Evolutionary conservation across 2,797 vertebrate species (phyloP).

Genomic region (Takifugu ocellatus): DNA sequence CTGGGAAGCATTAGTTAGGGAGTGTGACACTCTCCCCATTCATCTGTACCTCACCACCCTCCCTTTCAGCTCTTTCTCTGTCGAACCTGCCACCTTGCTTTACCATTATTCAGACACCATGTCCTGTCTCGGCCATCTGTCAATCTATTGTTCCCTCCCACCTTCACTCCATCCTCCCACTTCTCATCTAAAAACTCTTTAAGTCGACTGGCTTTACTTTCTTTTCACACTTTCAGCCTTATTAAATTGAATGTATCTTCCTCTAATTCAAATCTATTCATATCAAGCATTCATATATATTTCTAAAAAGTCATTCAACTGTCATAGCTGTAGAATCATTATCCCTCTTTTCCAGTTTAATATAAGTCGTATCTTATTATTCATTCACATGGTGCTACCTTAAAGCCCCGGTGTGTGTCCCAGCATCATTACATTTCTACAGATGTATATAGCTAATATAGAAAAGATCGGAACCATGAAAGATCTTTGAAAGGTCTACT

Average conservation of each 20-base stretch:
- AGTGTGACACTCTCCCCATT: conserved; percentile 51
- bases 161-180: conserved; percentile 10
- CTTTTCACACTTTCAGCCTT: background rate
- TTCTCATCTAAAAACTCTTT: conserved; percentile 24
- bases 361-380: no score
- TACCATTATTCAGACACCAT: conserved; percentile 43
- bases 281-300: background rate
- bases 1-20: conserved; percentile 66
- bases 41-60: conserved; percentile 52
- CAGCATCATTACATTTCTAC: no score
- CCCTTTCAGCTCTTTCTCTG: conserved; percentile 39
- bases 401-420: no score
- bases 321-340: no score
- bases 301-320: no score
- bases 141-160: conserved; percentile 46
- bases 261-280: background rate
- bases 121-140: conserved; percentile 37
- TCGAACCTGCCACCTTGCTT: conserved; percentile 51
- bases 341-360: no score
- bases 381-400: no score
- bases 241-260: background rate
- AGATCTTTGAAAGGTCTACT: no score
- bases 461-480: no score
- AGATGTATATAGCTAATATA: no score
- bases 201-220: background rate